Conservation (phyloP, 2,888 invertebrate species). For the Therioaphis trifolii region DNA sequence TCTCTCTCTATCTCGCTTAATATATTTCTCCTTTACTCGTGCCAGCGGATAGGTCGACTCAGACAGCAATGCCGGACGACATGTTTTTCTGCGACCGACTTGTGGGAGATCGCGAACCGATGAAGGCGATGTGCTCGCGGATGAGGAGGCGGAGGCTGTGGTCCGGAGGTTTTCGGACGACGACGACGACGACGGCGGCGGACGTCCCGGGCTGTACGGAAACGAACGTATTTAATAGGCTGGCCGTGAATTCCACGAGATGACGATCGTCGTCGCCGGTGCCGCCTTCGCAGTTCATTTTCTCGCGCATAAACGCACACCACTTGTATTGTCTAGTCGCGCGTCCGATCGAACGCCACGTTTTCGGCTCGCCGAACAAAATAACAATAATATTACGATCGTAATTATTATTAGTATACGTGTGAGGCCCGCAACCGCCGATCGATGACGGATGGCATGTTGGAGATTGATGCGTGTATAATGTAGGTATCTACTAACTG, state of each 20-base stretch:
- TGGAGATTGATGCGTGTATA: not conserved
- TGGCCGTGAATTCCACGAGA: constrained; percentile 25
- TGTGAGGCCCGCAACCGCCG: no score
- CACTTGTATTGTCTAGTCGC: constrained; percentile 19
- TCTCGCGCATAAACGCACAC: not conserved
- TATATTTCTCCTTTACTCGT: no score
- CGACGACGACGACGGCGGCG: not conserved
- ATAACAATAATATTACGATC: not conserved
- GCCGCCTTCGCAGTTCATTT: not conserved
- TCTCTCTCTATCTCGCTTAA: no score
- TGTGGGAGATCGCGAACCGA: no score
- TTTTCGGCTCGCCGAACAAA: constrained; percentile 32
- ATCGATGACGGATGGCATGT: constrained; percentile 1
- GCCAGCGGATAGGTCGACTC: no score
- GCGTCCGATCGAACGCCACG: constrained; percentile 37
- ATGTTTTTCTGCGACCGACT: no score
- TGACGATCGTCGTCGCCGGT: not conserved
- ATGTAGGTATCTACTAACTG: no score
- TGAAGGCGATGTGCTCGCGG: not conserved
- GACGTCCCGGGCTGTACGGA: no score
- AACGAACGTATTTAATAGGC: constrained; percentile 46
- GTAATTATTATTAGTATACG: no score
- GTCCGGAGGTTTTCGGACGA: not conserved
- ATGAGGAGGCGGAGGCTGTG: not conserved
- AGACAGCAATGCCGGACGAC: no score